These are phyloP conservation scores for Amiota minor DNA, from an alignment of 2,888 invertebrate genomes.

Conservation along the genomic window DNA sequence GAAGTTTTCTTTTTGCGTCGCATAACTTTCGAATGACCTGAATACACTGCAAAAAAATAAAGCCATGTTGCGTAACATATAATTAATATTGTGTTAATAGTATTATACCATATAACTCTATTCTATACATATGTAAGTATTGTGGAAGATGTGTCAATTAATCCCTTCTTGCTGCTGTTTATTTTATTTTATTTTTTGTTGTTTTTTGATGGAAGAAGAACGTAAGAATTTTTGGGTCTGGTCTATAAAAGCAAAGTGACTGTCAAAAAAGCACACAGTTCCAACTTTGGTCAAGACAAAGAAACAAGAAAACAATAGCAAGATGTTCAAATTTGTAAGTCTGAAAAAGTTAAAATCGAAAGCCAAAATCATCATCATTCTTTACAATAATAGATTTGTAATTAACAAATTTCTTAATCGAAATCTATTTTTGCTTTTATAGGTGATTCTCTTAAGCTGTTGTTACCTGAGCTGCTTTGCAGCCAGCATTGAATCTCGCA, in stretches of 20 bases:
- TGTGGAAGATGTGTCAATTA: too few species aligned
- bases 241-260: slow-evolving; percentile 56
- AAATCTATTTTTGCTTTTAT: slow-evolving; percentile 7
- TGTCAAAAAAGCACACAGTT: slow-evolving; percentile 48
- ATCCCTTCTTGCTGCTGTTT: too few species aligned
- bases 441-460: slow-evolving; percentile 38
- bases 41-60: slow-evolving; percentile 25
- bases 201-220: too few species aligned
- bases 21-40: slow-evolving; percentile 59
- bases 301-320: slow-evolving; percentile 12
- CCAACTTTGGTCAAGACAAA: slow-evolving; percentile 45
- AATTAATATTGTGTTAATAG: too few species aligned
- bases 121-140: too few species aligned
- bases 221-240: too few species aligned
- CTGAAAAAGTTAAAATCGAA: too few species aligned
- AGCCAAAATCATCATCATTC: too few species aligned
- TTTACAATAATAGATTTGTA: neutral
- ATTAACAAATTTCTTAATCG: neutral
- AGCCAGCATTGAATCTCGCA: slow-evolving; percentile 12
- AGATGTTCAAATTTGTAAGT: slow-evolving; percentile 57
- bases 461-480: slow-evolving; percentile 11
- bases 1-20: slow-evolving; percentile 31
- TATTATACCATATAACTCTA: too few species aligned
- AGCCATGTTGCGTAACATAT: slow-evolving; percentile 7
- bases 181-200: too few species aligned